phyloP scores from a whole-genome alignment of 2,113 vertebrate genomes.

The Calyptommatus sinebrachiatus region DNA sequence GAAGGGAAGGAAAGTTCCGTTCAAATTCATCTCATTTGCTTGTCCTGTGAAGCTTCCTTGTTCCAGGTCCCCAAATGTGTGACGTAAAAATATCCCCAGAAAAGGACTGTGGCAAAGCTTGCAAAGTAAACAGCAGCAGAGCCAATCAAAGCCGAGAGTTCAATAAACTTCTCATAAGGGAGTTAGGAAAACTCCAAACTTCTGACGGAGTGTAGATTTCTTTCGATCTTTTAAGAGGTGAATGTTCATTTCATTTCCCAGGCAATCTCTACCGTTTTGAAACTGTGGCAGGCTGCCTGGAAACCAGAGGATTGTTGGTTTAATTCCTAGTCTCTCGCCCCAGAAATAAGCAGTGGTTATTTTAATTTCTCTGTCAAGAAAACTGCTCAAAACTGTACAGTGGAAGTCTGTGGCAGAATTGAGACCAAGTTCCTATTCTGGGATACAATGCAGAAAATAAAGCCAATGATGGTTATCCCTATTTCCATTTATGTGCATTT shows the following conservation, averaged over 20 bases:
- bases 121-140: not conserved
- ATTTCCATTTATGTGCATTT: too few relatives aligned
- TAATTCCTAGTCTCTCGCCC: too few relatives aligned
- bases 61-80: not conserved
- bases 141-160: not conserved
- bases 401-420: too few relatives aligned
- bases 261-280: not conserved
- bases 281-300: not conserved
- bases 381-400: too few relatives aligned
- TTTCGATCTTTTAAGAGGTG: not conserved
- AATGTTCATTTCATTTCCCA: not conserved
- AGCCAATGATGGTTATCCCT: too few relatives aligned
- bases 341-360: too few relatives aligned
- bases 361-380: too few relatives aligned
- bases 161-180: not conserved
- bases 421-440: too few relatives aligned
- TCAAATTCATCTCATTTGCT: not conserved
- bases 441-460: too few relatives aligned
- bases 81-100: too few relatives aligned
- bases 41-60: not conserved
- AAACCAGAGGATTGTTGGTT: not conserved
- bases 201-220: not conserved
- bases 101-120: not conserved
- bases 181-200: not conserved
- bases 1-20: not conserved